These are phyloP conservation scores for Chorisops tibialis DNA, from an alignment of 2,888 invertebrate species.

Conservation along the genomic window DNA sequence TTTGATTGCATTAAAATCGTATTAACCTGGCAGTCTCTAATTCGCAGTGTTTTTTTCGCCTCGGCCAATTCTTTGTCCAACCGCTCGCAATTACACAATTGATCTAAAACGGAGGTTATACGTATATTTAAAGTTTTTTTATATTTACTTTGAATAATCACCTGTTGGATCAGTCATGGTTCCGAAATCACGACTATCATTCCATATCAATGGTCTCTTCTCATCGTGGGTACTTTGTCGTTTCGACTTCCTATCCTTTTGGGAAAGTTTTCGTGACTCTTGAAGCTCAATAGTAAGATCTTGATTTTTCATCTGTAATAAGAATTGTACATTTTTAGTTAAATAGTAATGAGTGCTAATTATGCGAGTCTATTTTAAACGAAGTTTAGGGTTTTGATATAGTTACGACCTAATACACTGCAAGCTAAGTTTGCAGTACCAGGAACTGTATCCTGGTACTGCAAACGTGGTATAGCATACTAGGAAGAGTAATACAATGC, in stretches of 20 bases:
- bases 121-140: background rate
- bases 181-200: slow-evolving; percentile 39
- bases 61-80: slow-evolving; percentile 43
- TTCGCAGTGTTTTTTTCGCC: slow-evolving; percentile 41
- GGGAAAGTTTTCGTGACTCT: slow-evolving; percentile 6
- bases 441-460: no score
- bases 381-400: no score
- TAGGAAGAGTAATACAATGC: no score
- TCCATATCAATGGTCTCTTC: slow-evolving; percentile 42
- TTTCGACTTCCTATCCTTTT: slow-evolving; percentile 41
- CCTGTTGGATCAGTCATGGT: slow-evolving; percentile 47
- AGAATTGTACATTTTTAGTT: no score
- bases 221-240: slow-evolving; percentile 47
- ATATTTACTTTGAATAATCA: slow-evolving; percentile 22
- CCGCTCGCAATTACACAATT: slow-evolving; percentile 41
- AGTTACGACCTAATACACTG: no score
- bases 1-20: slow-evolving; percentile 43
- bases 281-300: slow-evolving; percentile 8
- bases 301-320: slow-evolving; percentile 22
- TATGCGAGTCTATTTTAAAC: no score
- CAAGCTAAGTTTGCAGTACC: no score
- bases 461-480: no score
- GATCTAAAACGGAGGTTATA: slow-evolving; percentile 31
- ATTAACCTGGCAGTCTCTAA: slow-evolving; percentile 44
- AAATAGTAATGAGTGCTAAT: no score